Base-by-base conservation (phyloP, 2,888 invertebrate genomes). In the Argyra leucocephala region DNA sequence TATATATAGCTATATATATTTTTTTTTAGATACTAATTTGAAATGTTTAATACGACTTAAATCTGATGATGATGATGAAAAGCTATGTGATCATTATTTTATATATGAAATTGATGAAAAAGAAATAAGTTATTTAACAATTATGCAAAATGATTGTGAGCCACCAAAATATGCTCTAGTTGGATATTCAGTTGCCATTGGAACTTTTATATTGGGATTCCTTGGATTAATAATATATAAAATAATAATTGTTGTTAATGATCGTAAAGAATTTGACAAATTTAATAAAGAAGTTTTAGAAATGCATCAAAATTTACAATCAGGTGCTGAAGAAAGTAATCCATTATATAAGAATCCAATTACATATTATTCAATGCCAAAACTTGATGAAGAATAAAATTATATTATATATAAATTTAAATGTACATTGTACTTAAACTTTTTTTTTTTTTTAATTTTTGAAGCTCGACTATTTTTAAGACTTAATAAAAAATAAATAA, bases 341-440 rank as follows among this genome's bases (percentile, higher is more conserved):
- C 88, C 88, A 0, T 72, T 88, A 66, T 88, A 87, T 70, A 83
- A 81, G 69, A 83, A 85, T n/a, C 85, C 87, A 1, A 81, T 84
- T 21, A 81, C 81, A 0, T 77, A 79, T 64, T 86, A 84, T 70
- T 76, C 76, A 67, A 81, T 86, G 67, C 87, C 87, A 79, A 82
- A 69, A 36, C 65, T 69, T 26, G 62, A 70, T 21, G 68, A 71
- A 59, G 69, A 69, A 26, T 69, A 69, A 12, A 59, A 67, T 59
- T 22, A 24, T 21, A 36, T 22, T 18, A 18, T 10, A 23, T 62
- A 37, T 36, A 22, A 36, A 37, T 31, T 10, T 36, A 22, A 36
- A 37, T 31, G 31, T 62, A 37, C 15, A 48, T 48, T 18, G 18
- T 37, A 37, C 12, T 15, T 3, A 48, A 48, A 48, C 5, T 48